These are phyloP conservation scores for Sandelia bainsii DNA, from an alignment of 2,797 vertebrate species.

Conservation along the genomic window DNA sequence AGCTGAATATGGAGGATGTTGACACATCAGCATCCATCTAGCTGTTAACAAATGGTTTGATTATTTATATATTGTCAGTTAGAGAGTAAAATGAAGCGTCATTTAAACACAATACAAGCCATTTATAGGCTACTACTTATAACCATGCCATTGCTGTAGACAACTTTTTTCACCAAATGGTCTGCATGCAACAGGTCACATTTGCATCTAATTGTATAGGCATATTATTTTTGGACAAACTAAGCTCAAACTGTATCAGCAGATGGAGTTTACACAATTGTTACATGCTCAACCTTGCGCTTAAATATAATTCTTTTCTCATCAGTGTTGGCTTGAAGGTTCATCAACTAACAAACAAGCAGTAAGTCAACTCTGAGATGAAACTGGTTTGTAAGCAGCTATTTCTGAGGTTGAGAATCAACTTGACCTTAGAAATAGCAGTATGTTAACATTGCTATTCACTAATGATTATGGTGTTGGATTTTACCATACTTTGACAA, in stretches of 20 bases:
- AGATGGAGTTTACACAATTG: not conserved
- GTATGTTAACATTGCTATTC: too few relatives aligned
- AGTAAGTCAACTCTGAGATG: not conserved
- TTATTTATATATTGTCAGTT: slow-evolving; percentile 29
- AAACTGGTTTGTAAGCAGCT: not conserved
- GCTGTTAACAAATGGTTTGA: slow-evolving; percentile 36
- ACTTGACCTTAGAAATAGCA: too few relatives aligned
- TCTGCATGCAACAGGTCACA: slow-evolving; percentile 27
- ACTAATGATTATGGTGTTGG: too few relatives aligned
- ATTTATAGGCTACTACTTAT: slow-evolving; percentile 16
- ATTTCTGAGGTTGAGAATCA: not conserved
- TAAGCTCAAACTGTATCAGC: not conserved
- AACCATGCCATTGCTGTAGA: not conserved
- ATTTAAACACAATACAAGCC: slow-evolving; percentile 2
- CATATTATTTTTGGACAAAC: not conserved
- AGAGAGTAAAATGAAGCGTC: slow-evolving; percentile 16
- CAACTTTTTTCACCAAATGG: slow-evolving; percentile 8
- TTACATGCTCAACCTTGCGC: not conserved
- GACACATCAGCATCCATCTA: slow-evolving; percentile 21
- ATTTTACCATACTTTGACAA: too few relatives aligned
- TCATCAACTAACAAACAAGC: not conserved
- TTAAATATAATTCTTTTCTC: not conserved
- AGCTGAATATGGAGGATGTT: slow-evolving; percentile 31
- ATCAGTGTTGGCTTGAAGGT: too few relatives aligned
- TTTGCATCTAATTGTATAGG: not conserved